Base-by-base conservation (phyloP, 1,140 invertebrate species). In the Penaeus chinensis region DNA sequence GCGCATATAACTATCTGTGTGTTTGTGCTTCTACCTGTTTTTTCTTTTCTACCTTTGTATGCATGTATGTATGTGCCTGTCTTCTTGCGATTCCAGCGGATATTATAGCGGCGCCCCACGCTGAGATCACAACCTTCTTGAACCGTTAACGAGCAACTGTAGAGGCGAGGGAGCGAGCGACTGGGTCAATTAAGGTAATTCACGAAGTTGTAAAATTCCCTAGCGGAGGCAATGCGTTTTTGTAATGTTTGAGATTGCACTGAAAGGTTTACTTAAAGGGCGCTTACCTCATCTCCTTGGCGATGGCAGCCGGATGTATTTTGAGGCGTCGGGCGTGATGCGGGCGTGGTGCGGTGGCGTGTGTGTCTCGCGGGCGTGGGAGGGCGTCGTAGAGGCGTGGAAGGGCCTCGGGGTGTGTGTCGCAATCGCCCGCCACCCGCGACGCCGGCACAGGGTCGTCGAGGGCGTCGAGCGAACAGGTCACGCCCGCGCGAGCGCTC, bases 401-500 rank as follows among this genome's bases (percentile, higher is more conserved):
- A 54, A 54, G 54, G 54, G 54, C 16, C 54, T 54, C 54, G 54
- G 54, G 54, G 54, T 54, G 54, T 54, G 54, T 7, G 11, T 54
- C 32, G 63, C 62, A 32, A n/a, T 82, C 79, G 32, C 79, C 66
- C 13, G 80, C 85, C 61, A 82, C 79, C 79, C 85, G 13, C 80
- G 77, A 87, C 19, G 85, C 80, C 1, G 85, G 85, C n/a, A 82
- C 66, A n/a, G 85, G 85, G 66, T 87, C 85, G 37, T 87, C 85
- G 20, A 87, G 69, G 85, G 85, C 80, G 27, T 87, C 85, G 27
- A 82, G 79, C 7, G 85, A 82, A 54, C 63, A 65, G 18, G 79
- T 54, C 13, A 22, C 80, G 16, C 42, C 77, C 54, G 20, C 47
- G 24, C 32, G 79, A 62, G 18, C 62, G 27, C 69, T n/a, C 24